Base-by-base conservation (phyloP, 2,797 vertebrate species). In the Strix occidentalis region DNA sequence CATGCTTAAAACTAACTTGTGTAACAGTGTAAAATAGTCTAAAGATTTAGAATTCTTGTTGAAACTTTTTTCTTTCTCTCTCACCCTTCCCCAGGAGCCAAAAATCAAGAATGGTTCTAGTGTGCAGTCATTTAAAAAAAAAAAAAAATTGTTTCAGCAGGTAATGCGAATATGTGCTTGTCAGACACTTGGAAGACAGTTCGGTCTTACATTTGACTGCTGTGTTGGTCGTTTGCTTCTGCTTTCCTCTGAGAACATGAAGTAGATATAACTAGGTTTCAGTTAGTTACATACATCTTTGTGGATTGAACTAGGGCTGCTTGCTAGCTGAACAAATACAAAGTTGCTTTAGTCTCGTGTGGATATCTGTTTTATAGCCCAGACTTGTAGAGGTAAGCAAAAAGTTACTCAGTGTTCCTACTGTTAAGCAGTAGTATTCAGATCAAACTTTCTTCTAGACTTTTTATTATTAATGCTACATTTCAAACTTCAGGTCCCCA, bases 261-360 rank as follows among this genome's bases (percentile, higher is more conserved):
- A 31, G 64, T 21, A 21, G 33, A 0, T 68, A 2, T 3, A 33
- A 10, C 19, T 65, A 60, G 33, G 9, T 48, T 71, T 82, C 26
- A 15, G 66, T n/a, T 41, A 41, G 37, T 48, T 26, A 1, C 3
- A 0, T 5, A 3, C 3, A 1, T 53, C 28, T 69, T 14, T 75
- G 20, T 46, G 69, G 43, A 5, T 31, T 61, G 35, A 48, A 17
- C 25, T 35, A 12, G 31, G 39, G 35, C 20, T 0, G 0, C 5
- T 79, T 70, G 21, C 43, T 78, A 2, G 48, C 28, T 51, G 53
- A n/a, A 10, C 16, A 24, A 23, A 12, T 5, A 8, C 39, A 3
- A 14, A 33, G 19, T 48, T 26, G 23, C 20, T 46, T 91, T 50
- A 54, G n/a, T 28, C 25, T 31, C 35, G 25, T 26, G 31, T 51